These are phyloP conservation scores for Eucriotettix oculatus DNA, from an alignment of 2,888 invertebrate species.

Conservation along the genomic window DNA sequence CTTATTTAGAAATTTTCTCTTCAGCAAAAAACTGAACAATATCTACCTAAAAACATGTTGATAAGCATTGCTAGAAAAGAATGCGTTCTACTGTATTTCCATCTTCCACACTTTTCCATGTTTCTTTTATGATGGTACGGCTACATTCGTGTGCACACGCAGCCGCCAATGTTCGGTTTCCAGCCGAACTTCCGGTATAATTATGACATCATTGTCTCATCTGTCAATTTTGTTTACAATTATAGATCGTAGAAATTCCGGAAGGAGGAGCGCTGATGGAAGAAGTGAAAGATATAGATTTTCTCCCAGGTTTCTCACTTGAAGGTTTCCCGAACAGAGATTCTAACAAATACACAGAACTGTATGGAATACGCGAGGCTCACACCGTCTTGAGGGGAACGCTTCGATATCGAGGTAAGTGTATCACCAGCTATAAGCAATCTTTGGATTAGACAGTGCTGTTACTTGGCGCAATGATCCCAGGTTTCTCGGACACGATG, in stretches of 20 bases:
- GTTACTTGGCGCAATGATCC: conserved; percentile 4
- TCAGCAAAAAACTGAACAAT: too few species aligned
- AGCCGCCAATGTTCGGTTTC: too few species aligned
- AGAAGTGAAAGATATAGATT: conserved; percentile 59
- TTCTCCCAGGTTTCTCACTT: conserved; percentile 89
- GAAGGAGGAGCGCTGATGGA: conserved; percentile 84
- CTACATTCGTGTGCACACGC: too few species aligned
- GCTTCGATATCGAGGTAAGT: conserved; percentile 59
- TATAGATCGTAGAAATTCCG: conserved; percentile 67
- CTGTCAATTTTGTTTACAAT: neutral
- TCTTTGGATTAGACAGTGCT: neutral
- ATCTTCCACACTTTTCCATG: too few species aligned
- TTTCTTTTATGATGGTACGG: too few species aligned
- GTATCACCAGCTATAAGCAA: neutral
- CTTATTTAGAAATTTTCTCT: too few species aligned
- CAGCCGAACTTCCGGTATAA: too few species aligned
- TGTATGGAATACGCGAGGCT: conserved; percentile 78
- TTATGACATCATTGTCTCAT: too few species aligned
- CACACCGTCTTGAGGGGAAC: conserved; percentile 87
- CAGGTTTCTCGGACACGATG: conserved; percentile 77
- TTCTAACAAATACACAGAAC: conserved; percentile 70
- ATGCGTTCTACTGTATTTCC: too few species aligned
- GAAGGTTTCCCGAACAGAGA: conserved; percentile 97
- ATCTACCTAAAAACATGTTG: too few species aligned
- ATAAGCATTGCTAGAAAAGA: too few species aligned